These are phyloP conservation scores for Bothrops alternatus DNA, from an alignment of 2,797 vertebrate genomes.

Conservation along the genomic window DNA sequence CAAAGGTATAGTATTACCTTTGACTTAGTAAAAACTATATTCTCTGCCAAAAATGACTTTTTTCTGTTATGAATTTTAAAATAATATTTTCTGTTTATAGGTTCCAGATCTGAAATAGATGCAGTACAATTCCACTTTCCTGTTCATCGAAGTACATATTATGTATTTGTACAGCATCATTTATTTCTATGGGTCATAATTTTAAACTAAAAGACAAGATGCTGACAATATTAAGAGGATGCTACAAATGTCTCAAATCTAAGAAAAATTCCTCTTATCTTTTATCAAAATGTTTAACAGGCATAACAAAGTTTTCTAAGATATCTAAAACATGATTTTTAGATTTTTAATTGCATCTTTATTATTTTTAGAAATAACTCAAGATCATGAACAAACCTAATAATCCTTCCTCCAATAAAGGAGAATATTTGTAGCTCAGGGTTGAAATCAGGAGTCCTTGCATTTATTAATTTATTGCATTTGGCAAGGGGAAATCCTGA, in stretches of 20 bases:
- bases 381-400: background rate
- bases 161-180: background rate
- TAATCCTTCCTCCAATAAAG: background rate
- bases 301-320: background rate
- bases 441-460: background rate
- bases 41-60: background rate
- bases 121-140: background rate
- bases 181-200: background rate
- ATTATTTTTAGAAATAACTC: background rate
- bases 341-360: background rate
- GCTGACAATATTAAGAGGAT: background rate
- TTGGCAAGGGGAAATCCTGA: background rate
- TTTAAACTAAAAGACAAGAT: background rate
- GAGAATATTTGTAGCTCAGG: background rate
- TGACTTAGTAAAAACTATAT: background rate
- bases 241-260: background rate
- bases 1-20: constrained; percentile 63
- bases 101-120: background rate
- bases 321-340: background rate
- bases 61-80: background rate
- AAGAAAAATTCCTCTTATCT: background rate
- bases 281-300: background rate
- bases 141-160: background rate
- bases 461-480: background rate
- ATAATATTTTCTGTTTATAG: background rate